Base-by-base conservation (phyloP, 2,888 invertebrate species). In the Clusia tigrina region DNA sequence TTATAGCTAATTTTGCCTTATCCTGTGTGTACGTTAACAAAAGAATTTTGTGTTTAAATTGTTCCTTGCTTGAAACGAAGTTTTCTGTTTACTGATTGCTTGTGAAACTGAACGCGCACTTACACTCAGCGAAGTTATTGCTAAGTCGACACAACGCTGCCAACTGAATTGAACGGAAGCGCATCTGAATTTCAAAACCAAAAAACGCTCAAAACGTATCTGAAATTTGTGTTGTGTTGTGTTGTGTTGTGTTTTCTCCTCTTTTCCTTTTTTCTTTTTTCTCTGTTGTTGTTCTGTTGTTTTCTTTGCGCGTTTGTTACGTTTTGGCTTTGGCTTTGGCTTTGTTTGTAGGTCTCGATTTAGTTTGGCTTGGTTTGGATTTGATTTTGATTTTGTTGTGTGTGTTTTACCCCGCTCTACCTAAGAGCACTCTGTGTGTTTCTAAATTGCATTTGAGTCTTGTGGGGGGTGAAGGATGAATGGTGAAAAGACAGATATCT, bases 141-240 rank as follows among this genome's bases (percentile, higher is more conserved):
- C 75, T 72, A 78, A 78, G 78, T 79, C 79, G 78, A 79, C 78
- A 78, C 75, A 73, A 74, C 72, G 58, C 74, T 72, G 76, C 78
- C 76, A 77, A 77, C 76, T 77, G 67, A 76, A 72, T 60, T 59
- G 60, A 70, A 70, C 74, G 77, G 78, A 76, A 73, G 70, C 74
- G 72, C 72, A 78, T 70, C 76, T 77, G 73, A 76, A 78, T 73
- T 74, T 78, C 69, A 76, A 59, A 67, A 63, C 58, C 59, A 12
- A 54, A 54, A 63, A 48, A 20, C 48, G 48, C 48, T 48, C 22
- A 22, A 48, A 48, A 48, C 2, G 22, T 48, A 5, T 20, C 48
- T 48, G 20, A 48, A 48, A 20, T 48, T 6, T 48, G 20, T 20
- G 48, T 22, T n/a, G 48, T 22, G 48, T 18, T 12, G 2, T 2